A percentile compares a stretch with the other conserved stretches of the same genome.
Evolutionary conservation across 2,888 invertebrate species (phyloP).

Genomic region (Helobdella robusta): DNA sequence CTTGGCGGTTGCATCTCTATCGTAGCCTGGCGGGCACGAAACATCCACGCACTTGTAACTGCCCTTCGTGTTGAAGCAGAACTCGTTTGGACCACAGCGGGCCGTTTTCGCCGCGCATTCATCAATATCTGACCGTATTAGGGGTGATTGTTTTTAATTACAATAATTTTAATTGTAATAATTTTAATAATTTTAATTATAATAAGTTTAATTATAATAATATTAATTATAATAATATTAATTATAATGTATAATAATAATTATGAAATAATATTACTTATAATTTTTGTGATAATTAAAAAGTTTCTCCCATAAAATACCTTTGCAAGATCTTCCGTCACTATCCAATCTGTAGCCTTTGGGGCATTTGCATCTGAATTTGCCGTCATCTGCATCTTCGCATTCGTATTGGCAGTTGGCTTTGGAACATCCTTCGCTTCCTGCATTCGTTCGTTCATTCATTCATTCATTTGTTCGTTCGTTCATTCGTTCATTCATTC

Average conservation of each 20-base stretch:
- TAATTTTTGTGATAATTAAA: not conserved
- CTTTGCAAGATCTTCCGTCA: not conserved
- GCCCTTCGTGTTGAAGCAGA: constrained; percentile 56
- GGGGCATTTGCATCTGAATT: not conserved
- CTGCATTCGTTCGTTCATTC: no score
- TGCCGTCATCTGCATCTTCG: not conserved
- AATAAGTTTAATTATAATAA: not conserved
- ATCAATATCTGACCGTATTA: constrained; percentile 56
- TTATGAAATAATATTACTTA: not conserved
- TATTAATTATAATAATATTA: not conserved
- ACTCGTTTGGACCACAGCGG: constrained; percentile 51
- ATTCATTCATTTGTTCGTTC: no score
- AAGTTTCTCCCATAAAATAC: not conserved
- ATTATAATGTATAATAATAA: not conserved
- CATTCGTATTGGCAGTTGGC: constrained; percentile 5
- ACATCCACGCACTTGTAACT: constrained; percentile 54
- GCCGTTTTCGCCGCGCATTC: constrained; percentile 52
- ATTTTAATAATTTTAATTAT: not conserved
- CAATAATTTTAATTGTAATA: not conserved
- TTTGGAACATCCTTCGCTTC: not conserved
- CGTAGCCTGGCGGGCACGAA: constrained; percentile 53
- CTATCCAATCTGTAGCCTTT: not conserved
- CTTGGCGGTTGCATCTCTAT: constrained; percentile 46
- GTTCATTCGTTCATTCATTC: no score
- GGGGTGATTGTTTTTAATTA: not conserved